phyloP scores from a whole-genome alignment of 2,797 vertebrate species.

The Octomys mimax region DNA sequence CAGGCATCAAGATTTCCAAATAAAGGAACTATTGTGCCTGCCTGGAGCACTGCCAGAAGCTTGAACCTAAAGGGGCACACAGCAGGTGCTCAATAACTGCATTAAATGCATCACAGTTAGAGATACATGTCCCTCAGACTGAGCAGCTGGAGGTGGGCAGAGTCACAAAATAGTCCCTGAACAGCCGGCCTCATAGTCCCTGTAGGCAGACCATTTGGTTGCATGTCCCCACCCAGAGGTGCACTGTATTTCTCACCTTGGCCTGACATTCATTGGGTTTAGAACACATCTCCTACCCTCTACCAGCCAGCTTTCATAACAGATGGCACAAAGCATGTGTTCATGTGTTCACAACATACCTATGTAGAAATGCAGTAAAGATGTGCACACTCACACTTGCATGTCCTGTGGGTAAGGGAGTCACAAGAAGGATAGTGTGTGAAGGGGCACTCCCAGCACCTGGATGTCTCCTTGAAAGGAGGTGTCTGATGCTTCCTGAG shows the following conservation, averaged over 20 bases:
- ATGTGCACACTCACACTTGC: background rate
- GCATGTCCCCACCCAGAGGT: background rate
- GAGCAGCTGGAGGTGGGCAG: background rate
- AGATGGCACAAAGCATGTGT: background rate
- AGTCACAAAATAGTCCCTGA: background rate
- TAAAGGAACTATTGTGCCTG: slow-evolving; percentile 39
- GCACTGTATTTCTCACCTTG: background rate
- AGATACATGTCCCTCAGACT: background rate
- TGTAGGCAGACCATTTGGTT: background rate
- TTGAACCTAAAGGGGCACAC: slow-evolving; percentile 34
- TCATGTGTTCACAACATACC: background rate
- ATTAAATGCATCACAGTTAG: background rate
- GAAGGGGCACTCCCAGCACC: slow-evolving; percentile 11
- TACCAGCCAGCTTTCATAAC: background rate
- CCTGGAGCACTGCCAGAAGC: background rate
- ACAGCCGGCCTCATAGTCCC: background rate
- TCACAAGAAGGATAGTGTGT: background rate
- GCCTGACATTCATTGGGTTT: background rate
- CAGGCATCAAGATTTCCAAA: slow-evolving; percentile 56
- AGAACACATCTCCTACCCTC: background rate
- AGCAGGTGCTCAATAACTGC: slow-evolving; percentile 64
- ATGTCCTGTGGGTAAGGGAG: background rate
- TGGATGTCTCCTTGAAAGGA: slow-evolving; percentile 32
- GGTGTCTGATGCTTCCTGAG: background rate
- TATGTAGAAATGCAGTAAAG: background rate